These are phyloP conservation scores for Notechis scutatus DNA, from an alignment of 2,113 vertebrate genomes.

Conservation along the genomic window DNA sequence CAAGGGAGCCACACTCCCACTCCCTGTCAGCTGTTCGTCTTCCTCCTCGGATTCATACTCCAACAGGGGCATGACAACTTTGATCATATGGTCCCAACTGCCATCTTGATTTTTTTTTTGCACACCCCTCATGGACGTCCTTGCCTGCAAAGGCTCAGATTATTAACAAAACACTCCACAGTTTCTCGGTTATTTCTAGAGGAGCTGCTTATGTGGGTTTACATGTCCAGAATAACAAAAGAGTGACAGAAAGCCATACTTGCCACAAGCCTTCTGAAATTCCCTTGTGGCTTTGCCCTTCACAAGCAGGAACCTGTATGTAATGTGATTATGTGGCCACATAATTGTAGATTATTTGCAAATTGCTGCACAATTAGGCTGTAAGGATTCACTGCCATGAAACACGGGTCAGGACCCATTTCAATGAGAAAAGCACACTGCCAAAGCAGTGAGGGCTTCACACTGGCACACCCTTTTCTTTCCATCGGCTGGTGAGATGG, in stretches of 20 bases:
- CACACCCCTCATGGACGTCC: neutral
- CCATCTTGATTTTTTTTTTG: neutral
- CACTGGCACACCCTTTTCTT: neutral
- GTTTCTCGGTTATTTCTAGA: neutral
- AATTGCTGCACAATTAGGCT: constrained; percentile 21
- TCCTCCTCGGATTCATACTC: no score
- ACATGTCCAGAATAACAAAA: rapidly evolving
- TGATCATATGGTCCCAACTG: neutral
- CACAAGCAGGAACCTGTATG: neutral
- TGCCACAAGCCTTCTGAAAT: neutral
- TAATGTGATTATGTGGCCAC: neutral
- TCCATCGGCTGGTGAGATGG: neutral
- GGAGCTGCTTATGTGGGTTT: neutral
- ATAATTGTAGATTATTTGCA: neutral
- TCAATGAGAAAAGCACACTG: neutral
- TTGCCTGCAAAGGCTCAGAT: neutral
- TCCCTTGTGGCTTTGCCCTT: neutral
- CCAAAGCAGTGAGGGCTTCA: neutral
- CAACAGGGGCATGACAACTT: no score
- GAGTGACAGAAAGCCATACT: constrained; percentile 1
- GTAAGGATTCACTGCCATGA: neutral
- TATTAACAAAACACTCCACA: neutral
- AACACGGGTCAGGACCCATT: neutral
- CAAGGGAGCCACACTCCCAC: no score
- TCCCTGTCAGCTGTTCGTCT: no score